Conservation (phyloP, 2,113 vertebrate genomes). For the Neolamprologus cancellatus region DNA sequence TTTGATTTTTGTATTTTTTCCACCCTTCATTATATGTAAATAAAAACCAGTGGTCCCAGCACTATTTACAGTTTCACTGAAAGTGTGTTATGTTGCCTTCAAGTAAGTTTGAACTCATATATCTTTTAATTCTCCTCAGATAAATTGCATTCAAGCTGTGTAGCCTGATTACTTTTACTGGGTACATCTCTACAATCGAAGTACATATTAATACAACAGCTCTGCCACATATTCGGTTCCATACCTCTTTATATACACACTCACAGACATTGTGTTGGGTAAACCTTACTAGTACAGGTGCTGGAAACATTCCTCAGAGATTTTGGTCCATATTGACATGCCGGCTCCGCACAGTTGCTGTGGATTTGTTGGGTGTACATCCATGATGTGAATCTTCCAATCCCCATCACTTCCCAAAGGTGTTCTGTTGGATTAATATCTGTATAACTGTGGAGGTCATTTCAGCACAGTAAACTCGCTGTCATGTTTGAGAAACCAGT, state of each 20-base stretch:
- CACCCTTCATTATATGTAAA: not conserved
- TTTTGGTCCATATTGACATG: not conserved
- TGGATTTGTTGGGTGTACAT: not conserved
- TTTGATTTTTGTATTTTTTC: not conserved
- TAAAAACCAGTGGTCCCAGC: not conserved
- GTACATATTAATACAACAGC: not conserved
- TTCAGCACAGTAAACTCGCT: not conserved
- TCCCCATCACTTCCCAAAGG: not conserved
- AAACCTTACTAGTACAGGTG: not conserved
- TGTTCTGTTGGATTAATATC: not conserved
- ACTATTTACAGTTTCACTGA: not conserved
- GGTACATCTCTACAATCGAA: not conserved
- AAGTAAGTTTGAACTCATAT: not conserved
- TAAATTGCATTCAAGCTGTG: not conserved
- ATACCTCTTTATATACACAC: not conserved
- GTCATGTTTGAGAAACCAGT: not conserved
- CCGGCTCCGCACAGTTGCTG: not conserved
- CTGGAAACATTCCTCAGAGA: not conserved
- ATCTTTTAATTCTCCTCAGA: not conserved
- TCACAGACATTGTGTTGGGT: not conserved
- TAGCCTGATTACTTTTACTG: not conserved
- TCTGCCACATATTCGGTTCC: not conserved
- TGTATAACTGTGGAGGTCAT: not conserved
- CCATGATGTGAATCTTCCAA: not conserved
- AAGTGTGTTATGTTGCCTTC: not conserved